Evolutionary conservation across 2,888 invertebrate species (phyloP).

Genomic region (Scaptomyza reducta): DNA sequence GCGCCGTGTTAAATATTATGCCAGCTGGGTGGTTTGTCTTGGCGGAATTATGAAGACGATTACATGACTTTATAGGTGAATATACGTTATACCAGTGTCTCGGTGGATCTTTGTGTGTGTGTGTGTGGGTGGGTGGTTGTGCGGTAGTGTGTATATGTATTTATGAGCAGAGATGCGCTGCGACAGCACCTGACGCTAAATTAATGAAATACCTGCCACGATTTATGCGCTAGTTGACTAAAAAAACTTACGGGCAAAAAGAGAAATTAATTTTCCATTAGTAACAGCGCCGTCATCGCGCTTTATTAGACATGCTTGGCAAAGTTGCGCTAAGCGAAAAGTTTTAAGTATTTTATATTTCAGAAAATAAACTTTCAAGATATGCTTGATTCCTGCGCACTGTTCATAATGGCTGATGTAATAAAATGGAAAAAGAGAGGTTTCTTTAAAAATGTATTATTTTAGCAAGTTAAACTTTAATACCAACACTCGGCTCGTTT

Average conservation of each 20-base stretch:
- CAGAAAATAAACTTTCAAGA: background rate
- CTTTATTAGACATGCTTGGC: slow-evolving; percentile 26
- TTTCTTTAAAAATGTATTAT: background rate
- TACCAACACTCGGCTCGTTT: background rate
- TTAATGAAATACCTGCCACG: slow-evolving; percentile 76
- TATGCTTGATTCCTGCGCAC: background rate
- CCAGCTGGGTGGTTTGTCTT: slow-evolving; percentile 68
- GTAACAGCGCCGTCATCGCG: slow-evolving; percentile 25
- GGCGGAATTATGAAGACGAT: slow-evolving; percentile 78
- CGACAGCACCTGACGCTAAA: slow-evolving; percentile 63
- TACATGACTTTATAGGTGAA: slow-evolving; percentile 74
- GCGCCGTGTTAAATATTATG: slow-evolving; percentile 74
- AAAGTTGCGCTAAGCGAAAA: background rate
- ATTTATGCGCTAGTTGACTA: slow-evolving; percentile 72
- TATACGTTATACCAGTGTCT: slow-evolving; percentile 35
- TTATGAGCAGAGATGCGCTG: slow-evolving; percentile 63
- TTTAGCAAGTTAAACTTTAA: background rate
- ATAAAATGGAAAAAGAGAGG: too few species aligned
- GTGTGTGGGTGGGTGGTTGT: background rate
- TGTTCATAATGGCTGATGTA: background rate
- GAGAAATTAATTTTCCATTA: slow-evolving; percentile 45
- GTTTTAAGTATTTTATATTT: background rate
- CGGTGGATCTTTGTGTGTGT: slow-evolving; percentile 11
- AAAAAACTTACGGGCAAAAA: slow-evolving; percentile 15
- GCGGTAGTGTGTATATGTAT: slow-evolving; percentile 55